phyloP scores from a whole-genome alignment of 2,797 vertebrate genomes.

The Epinephelus coioides region DNA sequence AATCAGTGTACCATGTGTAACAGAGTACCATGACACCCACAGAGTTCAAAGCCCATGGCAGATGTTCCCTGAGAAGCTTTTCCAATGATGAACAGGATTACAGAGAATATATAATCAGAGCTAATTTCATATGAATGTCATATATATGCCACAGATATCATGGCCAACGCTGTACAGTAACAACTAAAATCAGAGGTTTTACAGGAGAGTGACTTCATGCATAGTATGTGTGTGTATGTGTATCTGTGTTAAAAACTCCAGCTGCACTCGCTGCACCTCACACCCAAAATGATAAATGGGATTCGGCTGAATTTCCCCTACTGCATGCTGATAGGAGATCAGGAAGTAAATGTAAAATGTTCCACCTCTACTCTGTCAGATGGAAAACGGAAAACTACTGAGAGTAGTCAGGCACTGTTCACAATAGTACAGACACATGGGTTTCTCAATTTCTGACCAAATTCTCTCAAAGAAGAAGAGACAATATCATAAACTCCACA shows the following conservation, averaged over 20 bases:
- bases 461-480: background rate
- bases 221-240: background rate
- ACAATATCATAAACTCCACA: background rate
- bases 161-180: background rate
- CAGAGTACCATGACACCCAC: background rate
- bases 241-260: background rate
- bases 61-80: conserved; percentile 25
- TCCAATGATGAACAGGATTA: conserved; percentile 35
- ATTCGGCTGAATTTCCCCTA: background rate
- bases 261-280: background rate
- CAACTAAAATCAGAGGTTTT: background rate
- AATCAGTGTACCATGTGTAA: background rate
- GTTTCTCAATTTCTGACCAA: background rate
- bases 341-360: background rate
- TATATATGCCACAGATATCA: background rate
- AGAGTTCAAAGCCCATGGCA: conserved; percentile 23
- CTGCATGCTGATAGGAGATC: background rate
- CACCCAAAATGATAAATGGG: background rate
- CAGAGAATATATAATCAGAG: conserved; percentile 28
- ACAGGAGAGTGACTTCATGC: background rate
- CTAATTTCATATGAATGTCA: conserved; percentile 31
- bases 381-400: background rate
- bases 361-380: background rate
- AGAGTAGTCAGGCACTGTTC: background rate
- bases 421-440: background rate